Evolutionary conservation across 2,888 invertebrate genomes (phyloP), one percentile per base, ranked within the genome.

Genomic region (Lasioglossum malachurum): DNA sequence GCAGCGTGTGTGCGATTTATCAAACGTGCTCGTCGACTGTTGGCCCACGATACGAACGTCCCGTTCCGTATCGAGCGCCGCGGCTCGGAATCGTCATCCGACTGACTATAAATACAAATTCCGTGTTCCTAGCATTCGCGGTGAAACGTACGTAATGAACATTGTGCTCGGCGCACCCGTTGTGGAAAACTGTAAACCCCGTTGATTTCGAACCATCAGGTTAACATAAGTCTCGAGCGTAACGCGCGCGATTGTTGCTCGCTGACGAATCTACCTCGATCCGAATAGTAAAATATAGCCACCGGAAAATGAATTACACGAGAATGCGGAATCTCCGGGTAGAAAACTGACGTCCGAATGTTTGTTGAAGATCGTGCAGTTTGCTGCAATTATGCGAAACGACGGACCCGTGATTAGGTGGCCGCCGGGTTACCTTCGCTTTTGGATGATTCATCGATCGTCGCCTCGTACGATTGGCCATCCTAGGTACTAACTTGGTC

Each of bases 1-100:
- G 92, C 89, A 90, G 92, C 91, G 89, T 87, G 90, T 88, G 91
- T 86, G 89, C 90, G 92, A 93, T 93, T 92, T 91, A 92, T 93
- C 89, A 92, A 92, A 93, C 92, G 92, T 87, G 89, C 91, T 88
- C 88, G 88, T 78, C 83, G 82, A 83, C 82, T 84, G 87, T 84
- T 86, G 89, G 83, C 82, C 87, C 72, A 67, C 82, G 81, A 78
- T 83, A 83, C 88, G 87, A 87, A 87, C 84, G 84, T 88, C 84
- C 84, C 84, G 82, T 88, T 87, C 84, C 86, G 88, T 86, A 80
- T 82, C 67, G 87, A 84, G 75, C 75, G 49, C 74, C 78, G 60
- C 81, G 87, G 78, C 81, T 82, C 76, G 85, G 78, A 75, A 80
- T 80, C 83, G 80, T 83, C 80, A 81, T 83, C 79, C 80, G 46